These are phyloP conservation scores for Tympanuchus pallidicinctus DNA, from an alignment of 2,113 vertebrate genomes.

Conservation along the genomic window DNA sequence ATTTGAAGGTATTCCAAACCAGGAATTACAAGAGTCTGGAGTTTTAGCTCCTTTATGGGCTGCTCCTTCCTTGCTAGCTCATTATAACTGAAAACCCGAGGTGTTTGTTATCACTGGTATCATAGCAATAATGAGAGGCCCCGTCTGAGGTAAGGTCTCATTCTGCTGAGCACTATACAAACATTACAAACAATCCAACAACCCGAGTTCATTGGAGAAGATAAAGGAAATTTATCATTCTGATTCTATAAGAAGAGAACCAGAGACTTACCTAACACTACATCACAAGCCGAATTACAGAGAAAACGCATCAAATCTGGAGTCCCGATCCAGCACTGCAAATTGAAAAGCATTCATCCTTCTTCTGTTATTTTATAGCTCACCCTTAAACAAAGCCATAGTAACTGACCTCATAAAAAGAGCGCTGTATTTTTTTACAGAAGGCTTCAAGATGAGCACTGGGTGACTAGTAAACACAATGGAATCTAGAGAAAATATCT, in stretches of 20 bases:
- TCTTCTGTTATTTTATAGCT: neutral
- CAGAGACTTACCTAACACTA: neutral
- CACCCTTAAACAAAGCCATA: neutral
- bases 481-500: neutral
- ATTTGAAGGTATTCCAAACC: slow-evolving; percentile 20
- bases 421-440: neutral
- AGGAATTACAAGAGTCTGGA: neutral
- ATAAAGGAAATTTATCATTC: neutral
- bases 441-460: neutral
- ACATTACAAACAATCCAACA: neutral
- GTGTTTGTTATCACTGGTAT: slow-evolving; percentile 12
- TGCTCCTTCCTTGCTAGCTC: neutral
- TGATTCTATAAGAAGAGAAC: neutral
- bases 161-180: neutral
- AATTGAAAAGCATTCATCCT: neutral
- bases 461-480: neutral
- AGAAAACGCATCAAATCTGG: neutral
- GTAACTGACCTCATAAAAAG: neutral
- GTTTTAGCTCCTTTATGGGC: neutral
- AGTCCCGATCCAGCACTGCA: neutral
- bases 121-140: slow-evolving; percentile 11
- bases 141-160: neutral
- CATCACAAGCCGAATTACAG: neutral
- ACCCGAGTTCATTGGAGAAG: neutral
- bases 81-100: neutral